phyloP scores from a whole-genome alignment of 30 jellyfish, hydroid and myxozoan genomes.

The Chironex yamaguchii region DNA sequence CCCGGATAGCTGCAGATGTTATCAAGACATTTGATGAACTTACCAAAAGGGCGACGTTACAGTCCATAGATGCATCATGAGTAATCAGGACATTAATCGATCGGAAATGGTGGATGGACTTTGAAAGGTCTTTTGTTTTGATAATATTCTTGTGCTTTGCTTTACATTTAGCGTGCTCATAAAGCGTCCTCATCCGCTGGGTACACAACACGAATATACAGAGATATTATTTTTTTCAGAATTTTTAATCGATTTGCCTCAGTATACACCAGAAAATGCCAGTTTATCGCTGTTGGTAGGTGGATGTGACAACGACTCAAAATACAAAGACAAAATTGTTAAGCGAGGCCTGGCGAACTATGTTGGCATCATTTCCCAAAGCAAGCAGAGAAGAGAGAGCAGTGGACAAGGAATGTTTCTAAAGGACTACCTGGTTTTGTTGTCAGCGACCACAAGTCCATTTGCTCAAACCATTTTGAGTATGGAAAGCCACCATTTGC shows the following conservation, averaged over 20 bases:
- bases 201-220: too few species aligned
- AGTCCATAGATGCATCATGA: not conserved
- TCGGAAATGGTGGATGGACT: not conserved
- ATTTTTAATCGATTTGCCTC: too few species aligned
- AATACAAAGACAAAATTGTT: constrained; percentile 8
- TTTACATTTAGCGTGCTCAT: not conserved
- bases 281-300: constrained; percentile 53
- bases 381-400: constrained; percentile 21
- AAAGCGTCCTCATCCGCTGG: not conserved
- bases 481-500: constrained; percentile 51
- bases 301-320: constrained; percentile 63
- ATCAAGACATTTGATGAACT: too few species aligned
- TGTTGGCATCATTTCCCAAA: constrained; percentile 54
- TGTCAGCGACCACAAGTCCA: constrained; percentile 16
- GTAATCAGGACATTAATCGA: not conserved
- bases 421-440: constrained; percentile 26
- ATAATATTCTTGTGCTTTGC: not conserved
- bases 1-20: too few species aligned
- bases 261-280: constrained; percentile 30
- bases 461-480: constrained; percentile 47
- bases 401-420: constrained; percentile 20
- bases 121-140: too few species aligned
- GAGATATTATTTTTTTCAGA: not conserved
- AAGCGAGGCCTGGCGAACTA: constrained; percentile 37
- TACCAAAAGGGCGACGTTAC: too few species aligned